Evolutionary conservation across 2,888 invertebrate genomes (phyloP).

Genomic region (Rhodophaea formosa): DNA sequence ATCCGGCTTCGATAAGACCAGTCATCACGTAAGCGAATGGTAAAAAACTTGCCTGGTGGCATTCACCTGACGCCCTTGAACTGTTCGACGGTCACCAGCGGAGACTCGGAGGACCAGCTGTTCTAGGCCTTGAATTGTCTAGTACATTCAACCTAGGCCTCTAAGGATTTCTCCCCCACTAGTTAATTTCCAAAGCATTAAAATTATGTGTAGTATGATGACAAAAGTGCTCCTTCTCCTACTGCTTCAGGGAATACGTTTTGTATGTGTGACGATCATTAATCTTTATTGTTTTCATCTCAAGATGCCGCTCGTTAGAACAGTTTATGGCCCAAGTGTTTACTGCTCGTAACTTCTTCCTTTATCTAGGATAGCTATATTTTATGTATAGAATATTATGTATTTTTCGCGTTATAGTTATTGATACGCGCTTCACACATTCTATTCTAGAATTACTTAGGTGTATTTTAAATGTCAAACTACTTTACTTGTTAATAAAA

Average conservation of each 20-base stretch:
- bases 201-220: conserved; percentile 12
- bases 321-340: conserved; percentile 39
- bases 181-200: background rate
- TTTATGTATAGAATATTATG: background rate
- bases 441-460: background rate
- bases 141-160: conserved; percentile 67
- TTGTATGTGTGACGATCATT: conserved; percentile 37
- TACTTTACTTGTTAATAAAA: too few species aligned
- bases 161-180: conserved; percentile 40
- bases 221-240: conserved; percentile 19
- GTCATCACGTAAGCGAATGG: conserved; percentile 64
- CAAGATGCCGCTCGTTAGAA: conserved; percentile 36
- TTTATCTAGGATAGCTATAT: conserved; percentile 26
- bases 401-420: background rate
- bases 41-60: conserved; percentile 73
- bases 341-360: conserved; percentile 38
- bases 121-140: conserved; percentile 68
- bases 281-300: conserved; percentile 46
- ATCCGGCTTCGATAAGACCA: conserved; percentile 66
- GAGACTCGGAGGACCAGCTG: conserved; percentile 60
- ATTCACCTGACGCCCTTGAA: conserved; percentile 78
- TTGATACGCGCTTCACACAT: background rate
- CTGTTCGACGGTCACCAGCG: conserved; percentile 60
- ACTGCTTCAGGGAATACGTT: conserved; percentile 2
- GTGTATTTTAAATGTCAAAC: too few species aligned